Conservation (phyloP, 2,113 vertebrate species). For the Bagarius yarrelli region DNA sequence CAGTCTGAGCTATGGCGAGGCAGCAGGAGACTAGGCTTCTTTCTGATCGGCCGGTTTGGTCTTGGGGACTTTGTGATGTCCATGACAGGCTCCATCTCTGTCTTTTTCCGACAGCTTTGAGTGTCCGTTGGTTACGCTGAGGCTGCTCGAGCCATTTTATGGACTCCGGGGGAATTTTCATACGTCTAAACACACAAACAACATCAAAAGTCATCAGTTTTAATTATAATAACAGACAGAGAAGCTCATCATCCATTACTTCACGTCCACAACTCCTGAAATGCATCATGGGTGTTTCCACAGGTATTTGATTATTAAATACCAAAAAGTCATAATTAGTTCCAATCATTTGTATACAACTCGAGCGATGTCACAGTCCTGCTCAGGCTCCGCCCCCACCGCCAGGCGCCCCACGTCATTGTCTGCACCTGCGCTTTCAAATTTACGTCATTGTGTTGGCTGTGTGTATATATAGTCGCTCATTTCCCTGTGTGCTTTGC, state of each 20-base stretch:
- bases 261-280: not conserved
- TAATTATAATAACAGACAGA: not conserved
- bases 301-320: not conserved
- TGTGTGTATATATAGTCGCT: constrained; percentile 16
- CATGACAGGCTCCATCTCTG: constrained; percentile 10
- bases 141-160: constrained; percentile 71
- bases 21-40: constrained; percentile 12
- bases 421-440: not conserved
- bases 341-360: not conserved
- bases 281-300: not conserved
- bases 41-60: constrained; percentile 16
- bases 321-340: not conserved
- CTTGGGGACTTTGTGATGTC: constrained; percentile 10
- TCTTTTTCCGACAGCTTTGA: not conserved
- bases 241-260: not conserved
- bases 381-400: constrained; percentile 21
- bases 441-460: not conserved
- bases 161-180: constrained; percentile 70
- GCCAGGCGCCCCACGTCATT: not conserved
- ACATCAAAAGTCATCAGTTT: no score
- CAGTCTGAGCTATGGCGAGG: constrained; percentile 3
- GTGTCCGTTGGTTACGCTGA: constrained; percentile 32
- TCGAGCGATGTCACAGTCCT: not conserved
- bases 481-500: constrained; percentile 6
- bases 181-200: constrained; percentile 63